Evolutionary conservation across 2,888 invertebrate genomes (phyloP), one percentile per base, ranked within the genome.

Genomic region (Acleris sparsana): DNA sequence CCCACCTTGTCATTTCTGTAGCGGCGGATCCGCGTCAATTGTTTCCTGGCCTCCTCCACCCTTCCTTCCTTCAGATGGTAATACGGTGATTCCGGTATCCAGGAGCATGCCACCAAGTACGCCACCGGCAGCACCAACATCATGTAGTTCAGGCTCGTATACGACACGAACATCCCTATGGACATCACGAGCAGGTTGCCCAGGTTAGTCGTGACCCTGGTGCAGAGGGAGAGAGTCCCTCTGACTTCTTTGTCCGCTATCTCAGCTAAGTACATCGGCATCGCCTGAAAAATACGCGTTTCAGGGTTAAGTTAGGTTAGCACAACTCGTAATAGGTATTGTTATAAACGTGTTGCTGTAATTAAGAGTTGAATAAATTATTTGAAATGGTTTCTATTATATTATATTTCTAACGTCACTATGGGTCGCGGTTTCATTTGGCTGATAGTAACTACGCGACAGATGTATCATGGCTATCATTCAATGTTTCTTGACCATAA

Each of bases 51-150:
- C 0, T 84, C 79, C 3, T 86, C 84, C 1, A 88, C 82, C n/a
- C 86, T 82, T 1, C 90, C 89, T 63, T 87, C 88, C 79, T 93
- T 94, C 44, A 95, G 75, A 48, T 94, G 82, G 72, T 86, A 94
- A 72, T 94, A 94, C 0, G 94, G 94, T 0, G 94, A 93, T 73
- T 94, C 94, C 0, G 94, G 94, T 76, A 94, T 93, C 84, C 93
- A 93, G 65, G 85, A 80, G 71, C 94, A 94, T 0, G 83, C 85
- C 0, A 81, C 44, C 56, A 94, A 90, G 73, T 92, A 94, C 1
- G 85, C 69, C 0, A 91, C 63, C 0, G 94, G 93, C 5, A 94
- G 69, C 0, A 83, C 70, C 9, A 92, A 70, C 6, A 93, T 81
- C 66, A 88, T 78, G 62, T 88, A 90, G 84, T 93, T 80, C 71